Conservation (phyloP, 2,888 invertebrate species). For the Scrobipalpa costella region DNA sequence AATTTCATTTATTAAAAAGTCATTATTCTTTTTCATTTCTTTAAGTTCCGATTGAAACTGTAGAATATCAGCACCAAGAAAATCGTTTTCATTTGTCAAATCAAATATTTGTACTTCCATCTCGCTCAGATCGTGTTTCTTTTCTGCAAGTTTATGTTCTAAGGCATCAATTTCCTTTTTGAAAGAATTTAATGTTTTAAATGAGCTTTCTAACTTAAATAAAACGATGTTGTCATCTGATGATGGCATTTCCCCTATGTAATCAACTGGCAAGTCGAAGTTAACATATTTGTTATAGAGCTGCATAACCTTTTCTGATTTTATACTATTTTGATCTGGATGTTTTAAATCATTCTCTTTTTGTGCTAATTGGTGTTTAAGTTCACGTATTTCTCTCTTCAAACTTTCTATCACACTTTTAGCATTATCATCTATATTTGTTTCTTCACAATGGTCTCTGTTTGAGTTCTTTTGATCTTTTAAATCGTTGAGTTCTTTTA, state of each 20-base stretch:
- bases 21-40: conserved; percentile 86
- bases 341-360: conserved; percentile 42
- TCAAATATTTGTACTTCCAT: conserved; percentile 81
- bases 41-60: conserved; percentile 82
- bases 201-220: conserved; percentile 75
- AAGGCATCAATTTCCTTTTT: conserved; percentile 81
- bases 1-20: conserved; percentile 84
- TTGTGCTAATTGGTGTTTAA: conserved; percentile 63
- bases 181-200: conserved; percentile 80
- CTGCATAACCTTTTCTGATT: conserved; percentile 66
- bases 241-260: conserved; percentile 70
- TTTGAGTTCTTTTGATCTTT: conserved; percentile 59
- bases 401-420: conserved; percentile 75
- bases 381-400: conserved; percentile 70
- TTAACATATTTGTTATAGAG: conserved; percentile 73
- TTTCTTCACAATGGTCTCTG: conserved; percentile 63
- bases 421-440: conserved; percentile 75
- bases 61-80: conserved; percentile 69
- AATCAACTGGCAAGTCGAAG: conserved; percentile 74
- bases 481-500: conserved; percentile 61
- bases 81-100: conserved; percentile 73
- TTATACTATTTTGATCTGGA: conserved; percentile 54
- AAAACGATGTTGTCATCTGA: conserved; percentile 61
- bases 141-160: conserved; percentile 80
- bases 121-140: conserved; percentile 77